These are phyloP conservation scores for Agrypnia vestita DNA, from an alignment of 1,140 invertebrate species.

Conservation along the genomic window DNA sequence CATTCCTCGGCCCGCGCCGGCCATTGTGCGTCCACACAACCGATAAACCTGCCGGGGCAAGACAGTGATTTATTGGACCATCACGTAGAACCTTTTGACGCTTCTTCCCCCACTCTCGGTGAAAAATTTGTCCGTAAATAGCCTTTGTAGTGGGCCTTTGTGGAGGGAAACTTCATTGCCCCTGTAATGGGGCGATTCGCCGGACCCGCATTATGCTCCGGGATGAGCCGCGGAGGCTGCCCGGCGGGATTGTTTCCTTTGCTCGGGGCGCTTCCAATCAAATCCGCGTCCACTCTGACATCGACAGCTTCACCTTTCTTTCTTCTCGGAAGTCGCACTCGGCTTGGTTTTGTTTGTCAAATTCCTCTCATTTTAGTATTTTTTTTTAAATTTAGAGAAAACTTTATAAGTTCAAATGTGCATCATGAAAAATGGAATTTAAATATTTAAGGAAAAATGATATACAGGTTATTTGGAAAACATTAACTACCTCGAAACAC, in stretches of 20 bases:
- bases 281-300: constrained; percentile 6
- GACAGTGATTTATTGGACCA: constrained; percentile 60
- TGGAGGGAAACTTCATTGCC: constrained; percentile 53
- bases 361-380: no score
- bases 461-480: no score
- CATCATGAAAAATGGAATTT: no score
- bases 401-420: no score
- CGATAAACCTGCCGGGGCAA: constrained; percentile 53
- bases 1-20: constrained; percentile 30
- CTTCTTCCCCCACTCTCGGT: constrained; percentile 23
- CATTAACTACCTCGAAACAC: no score
- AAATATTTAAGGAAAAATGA: no score
- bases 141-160: constrained; percentile 36
- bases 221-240: constrained; percentile 3
- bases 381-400: no score
- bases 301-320: constrained; percentile 14
- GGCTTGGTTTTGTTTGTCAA: no score
- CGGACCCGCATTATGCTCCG: constrained; percentile 21
- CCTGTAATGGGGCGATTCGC: constrained; percentile 43
- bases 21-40: constrained; percentile 50
- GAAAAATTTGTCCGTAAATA: constrained; percentile 58
- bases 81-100: constrained; percentile 57
- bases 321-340: not conserved
- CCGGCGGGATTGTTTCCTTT: constrained; percentile 19
- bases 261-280: constrained; percentile 9